phyloP scores from a whole-genome alignment of 2,888 invertebrate species.

The Brachypterus glaber region DNA sequence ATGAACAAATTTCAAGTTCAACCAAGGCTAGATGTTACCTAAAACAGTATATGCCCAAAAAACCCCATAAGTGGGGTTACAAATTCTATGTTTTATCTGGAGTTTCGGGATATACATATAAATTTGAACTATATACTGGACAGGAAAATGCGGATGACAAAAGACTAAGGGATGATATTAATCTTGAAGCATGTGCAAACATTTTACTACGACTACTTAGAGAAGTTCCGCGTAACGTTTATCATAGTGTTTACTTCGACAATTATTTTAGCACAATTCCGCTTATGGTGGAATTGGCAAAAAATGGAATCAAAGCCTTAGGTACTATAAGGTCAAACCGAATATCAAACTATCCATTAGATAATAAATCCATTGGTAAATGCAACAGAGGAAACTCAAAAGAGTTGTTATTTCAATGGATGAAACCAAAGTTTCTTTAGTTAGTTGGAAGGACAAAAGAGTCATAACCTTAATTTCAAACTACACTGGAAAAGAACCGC shows the following conservation, averaged over 20 bases:
- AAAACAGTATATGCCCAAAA: conserved; percentile 28
- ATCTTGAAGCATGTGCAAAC: neutral
- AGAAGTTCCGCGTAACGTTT: too few species aligned
- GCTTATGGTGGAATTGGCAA: too few species aligned
- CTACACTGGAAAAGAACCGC: neutral
- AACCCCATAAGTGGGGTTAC: conserved; percentile 30
- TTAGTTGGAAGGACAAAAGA: conserved; percentile 10
- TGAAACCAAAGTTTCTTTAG: conserved; percentile 15
- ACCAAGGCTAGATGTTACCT: conserved; percentile 29
- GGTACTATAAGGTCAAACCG: too few species aligned
- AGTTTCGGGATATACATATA: conserved; percentile 22
- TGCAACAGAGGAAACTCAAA: too few species aligned
- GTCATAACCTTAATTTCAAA: neutral
- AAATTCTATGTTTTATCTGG: conserved; percentile 26
- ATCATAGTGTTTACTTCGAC: too few species aligned
- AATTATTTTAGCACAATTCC: too few species aligned
- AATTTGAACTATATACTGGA: conserved; percentile 21
- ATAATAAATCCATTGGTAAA: too few species aligned
- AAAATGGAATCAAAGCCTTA: too few species aligned
- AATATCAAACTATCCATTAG: too few species aligned
- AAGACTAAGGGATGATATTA: neutral
- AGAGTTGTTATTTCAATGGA: too few species aligned
- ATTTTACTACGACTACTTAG: neutral
- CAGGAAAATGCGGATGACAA: neutral
- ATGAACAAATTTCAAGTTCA: conserved; percentile 28